Base-by-base conservation (phyloP, 2,888 invertebrate genomes). In the Drosophila infuscata region DNA sequence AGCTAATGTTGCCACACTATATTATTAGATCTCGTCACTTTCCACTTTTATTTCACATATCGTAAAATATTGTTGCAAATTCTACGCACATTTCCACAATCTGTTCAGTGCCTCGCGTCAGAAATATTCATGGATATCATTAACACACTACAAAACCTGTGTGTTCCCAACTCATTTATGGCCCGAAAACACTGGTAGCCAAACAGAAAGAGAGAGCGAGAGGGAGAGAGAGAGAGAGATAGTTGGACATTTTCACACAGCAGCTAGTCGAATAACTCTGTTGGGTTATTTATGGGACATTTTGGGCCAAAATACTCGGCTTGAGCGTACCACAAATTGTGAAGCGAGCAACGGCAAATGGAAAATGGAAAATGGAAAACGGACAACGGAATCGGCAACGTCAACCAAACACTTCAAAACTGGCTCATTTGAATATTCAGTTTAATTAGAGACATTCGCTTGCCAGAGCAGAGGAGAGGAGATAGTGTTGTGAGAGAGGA, bases 401-500 rank as follows among this genome's bases (percentile, higher is more conserved):
- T 30, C 57, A 70, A 43, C 32, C 57, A 43, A 70, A 52, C 64
- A 61, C 53, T 46, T 59, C 48, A 53, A 58, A 70, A 60, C 43
- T 57, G 56, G 64, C 67, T 81, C 83, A 83, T 81, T 74, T 81
- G 83, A 74, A 83, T 75, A 70, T 74, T 81, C 72, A 70, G 67
- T 87, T 89, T 89, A 89, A 84, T 84, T 89, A 81, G 87, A 77
- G 64, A 65, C 67, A 80, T 32, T 62, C 49, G 59, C 51, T 12
- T 17, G 33, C 29, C 6, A 32, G 33, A 17, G 8, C 1, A 33
- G 17, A 9, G 49, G 25, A 5, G n/a, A 2, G 49, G 4, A 43
- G 29, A 5, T 29, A 2, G 46, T n/a, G n/a, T n/a, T 41, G 56
- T 0, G 15, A 1, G 17, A n/a, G 12, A 11, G 30, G 2, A 9